phyloP scores from a whole-genome alignment of 1,140 invertebrate genomes.

The Drosophila hydei region DNA sequence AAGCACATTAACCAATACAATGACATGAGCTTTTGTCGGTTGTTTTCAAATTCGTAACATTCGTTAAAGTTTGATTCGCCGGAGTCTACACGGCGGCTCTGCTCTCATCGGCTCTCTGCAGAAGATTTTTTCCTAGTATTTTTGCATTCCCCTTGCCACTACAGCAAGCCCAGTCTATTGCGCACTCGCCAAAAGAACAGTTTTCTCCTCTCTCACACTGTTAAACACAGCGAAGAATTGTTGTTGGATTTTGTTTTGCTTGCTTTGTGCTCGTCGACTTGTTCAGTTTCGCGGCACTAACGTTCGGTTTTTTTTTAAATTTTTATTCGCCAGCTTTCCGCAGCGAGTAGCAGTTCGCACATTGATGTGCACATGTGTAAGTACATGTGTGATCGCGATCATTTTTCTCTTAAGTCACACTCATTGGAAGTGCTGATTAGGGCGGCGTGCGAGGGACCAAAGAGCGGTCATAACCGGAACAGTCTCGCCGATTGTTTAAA shows the following conservation, averaged over 20 bases:
- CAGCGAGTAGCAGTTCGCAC: constrained; percentile 21
- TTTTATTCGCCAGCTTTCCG: constrained; percentile 46
- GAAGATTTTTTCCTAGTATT: constrained; percentile 63
- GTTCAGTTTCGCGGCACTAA: constrained; percentile 48
- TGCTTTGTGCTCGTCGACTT: constrained; percentile 14
- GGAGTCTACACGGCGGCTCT: constrained; percentile 57
- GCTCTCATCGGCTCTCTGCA: constrained; percentile 15
- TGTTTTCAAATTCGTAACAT: constrained; percentile 69
- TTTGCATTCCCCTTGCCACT: constrained; percentile 45
- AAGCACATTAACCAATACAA: constrained; percentile 13
- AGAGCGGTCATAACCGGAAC: constrained; percentile 52
- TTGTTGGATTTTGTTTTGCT: constrained; percentile 18
- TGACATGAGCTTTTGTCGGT: constrained; percentile 39
- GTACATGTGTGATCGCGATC: constrained; percentile 59
- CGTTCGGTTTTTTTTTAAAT: constrained; percentile 70
- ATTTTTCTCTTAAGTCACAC: constrained; percentile 44
- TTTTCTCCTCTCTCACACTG: constrained; percentile 21
- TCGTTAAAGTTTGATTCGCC: constrained; percentile 40
- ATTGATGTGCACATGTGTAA: background rate
- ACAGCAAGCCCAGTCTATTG: constrained; percentile 27
- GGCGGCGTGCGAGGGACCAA: background rate
- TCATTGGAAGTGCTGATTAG: constrained; percentile 53
- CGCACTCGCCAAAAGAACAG: constrained; percentile 29
- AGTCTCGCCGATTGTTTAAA: constrained; percentile 18
- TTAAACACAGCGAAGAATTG: background rate